Evolutionary conservation across 2,797 vertebrate species (phyloP), one percentile per base, ranked within the genome.

Genomic region (Sylvia borin): DNA sequence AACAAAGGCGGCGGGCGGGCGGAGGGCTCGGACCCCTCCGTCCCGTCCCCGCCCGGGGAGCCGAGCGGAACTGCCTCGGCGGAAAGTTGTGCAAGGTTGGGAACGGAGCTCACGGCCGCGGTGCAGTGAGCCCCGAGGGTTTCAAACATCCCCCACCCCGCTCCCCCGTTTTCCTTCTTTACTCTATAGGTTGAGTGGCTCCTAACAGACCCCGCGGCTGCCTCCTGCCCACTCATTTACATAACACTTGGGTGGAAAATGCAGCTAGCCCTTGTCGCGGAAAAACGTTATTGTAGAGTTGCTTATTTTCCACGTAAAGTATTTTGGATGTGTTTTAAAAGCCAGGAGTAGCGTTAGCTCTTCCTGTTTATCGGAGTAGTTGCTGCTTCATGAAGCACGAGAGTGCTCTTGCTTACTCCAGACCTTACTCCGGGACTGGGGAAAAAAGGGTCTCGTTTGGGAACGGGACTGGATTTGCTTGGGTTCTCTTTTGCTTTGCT

Each of bases 11-110:
- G 36, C 77, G 40, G 71, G 75, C 71, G 45, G 73, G 19, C 5
- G 21, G 29, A 34, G 61, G 55, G 62, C 45, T 90, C n/a, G 43
- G 70, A 88, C 43, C 70, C 72, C 71, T 70, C 31, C 9, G 64
- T 83, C 51, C 61, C 55, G 47, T 73, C n/a, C 72, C 58, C 54
- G 51, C 67, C 79, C 47, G 86, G n/a, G 6, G 43, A 84, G 74
- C 43, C 48, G 43, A 54, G 92, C 87, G 73, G 87, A 88, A 84
- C 85, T 66, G 85, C 77, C 31, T 65, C 40, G 74, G 82, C 76
- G 68, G 91, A 78, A 92, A 94, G 94, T 95, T 92, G 89, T 91
- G 86, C 80, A 9, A 64, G 73, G 58, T 40, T 21, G 74, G 70
- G 65, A 75, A 57, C 40, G 43, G 9, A 36, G 51, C 38, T 47